These are phyloP conservation scores for Epinotia bilunana DNA, from an alignment of 2,888 invertebrate species.

Conservation along the genomic window DNA sequence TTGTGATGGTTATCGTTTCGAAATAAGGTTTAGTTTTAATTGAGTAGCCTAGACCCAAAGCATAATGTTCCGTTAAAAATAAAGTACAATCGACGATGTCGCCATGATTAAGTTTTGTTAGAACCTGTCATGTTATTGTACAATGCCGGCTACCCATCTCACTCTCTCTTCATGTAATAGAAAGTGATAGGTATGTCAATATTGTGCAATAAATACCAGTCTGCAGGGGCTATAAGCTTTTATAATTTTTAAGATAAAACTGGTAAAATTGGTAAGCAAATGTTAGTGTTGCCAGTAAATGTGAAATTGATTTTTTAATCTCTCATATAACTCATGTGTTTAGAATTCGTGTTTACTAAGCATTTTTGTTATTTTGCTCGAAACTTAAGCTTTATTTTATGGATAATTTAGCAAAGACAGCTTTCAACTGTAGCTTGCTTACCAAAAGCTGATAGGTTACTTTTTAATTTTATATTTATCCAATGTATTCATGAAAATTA, in stretches of 20 bases:
- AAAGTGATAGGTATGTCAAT: background rate
- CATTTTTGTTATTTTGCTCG: slow-evolving; percentile 14
- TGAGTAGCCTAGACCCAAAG: slow-evolving; percentile 61
- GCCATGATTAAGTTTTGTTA: background rate
- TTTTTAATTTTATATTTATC: slow-evolving; percentile 8
- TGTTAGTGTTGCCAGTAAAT: background rate
- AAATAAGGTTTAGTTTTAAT: slow-evolving; percentile 40
- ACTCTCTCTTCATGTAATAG: background rate
- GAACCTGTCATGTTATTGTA: background rate
- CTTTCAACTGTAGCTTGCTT: slow-evolving; percentile 9
- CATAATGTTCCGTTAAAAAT: slow-evolving; percentile 53
- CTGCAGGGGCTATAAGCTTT: background rate
- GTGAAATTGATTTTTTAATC: background rate
- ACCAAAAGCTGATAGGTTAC: slow-evolving; percentile 12
- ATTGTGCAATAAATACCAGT: background rate
- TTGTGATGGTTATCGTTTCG: slow-evolving; percentile 59
- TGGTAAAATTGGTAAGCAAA: background rate
- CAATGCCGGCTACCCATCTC: too few relatives aligned
- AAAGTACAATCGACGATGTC: slow-evolving; percentile 30
- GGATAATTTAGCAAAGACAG: background rate
- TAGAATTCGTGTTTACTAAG: background rate
- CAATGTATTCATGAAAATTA: background rate
- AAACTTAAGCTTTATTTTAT: background rate
- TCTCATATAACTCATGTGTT: background rate
- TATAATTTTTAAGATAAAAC: background rate